Conservation (phyloP, 2,113 vertebrate genomes). For the Columbina picui region DNA sequence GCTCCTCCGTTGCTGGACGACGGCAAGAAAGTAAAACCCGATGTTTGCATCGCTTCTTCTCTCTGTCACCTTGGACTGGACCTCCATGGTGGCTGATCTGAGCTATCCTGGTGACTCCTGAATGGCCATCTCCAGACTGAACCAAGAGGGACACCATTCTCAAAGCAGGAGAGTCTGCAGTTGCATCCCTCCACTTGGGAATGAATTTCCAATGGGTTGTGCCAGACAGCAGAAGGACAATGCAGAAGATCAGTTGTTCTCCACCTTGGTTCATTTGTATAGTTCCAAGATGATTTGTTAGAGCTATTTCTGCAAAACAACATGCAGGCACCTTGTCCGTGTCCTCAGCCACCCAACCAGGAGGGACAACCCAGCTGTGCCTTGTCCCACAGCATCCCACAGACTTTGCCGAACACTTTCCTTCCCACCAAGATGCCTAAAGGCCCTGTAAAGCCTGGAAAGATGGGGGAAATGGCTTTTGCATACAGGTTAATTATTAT, state of each 20-base stretch:
- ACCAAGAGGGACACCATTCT: background rate
- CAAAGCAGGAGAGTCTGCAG: background rate
- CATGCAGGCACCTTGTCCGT: fast-evolving
- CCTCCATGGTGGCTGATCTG: background rate
- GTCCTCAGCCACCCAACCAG: background rate
- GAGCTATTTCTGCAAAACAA: background rate
- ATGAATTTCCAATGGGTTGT: background rate
- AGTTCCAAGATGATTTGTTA: background rate
- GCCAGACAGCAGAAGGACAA: background rate
- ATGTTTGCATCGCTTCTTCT: background rate
- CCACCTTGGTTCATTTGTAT: background rate
- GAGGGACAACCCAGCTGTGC: background rate
- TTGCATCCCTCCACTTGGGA: background rate
- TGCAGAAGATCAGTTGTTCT: background rate
- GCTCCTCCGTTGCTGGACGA: background rate
- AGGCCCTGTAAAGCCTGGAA: background rate
- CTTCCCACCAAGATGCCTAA: background rate
- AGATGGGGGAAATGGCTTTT: background rate
- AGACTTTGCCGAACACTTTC: background rate
- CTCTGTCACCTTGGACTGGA: background rate
- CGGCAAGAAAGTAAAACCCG: background rate
- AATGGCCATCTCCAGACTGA: background rate
- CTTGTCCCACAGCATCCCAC: background rate
- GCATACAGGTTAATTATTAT: too few relatives aligned
- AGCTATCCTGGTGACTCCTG: background rate